phyloP scores from a whole-genome alignment of 2,888 invertebrate genomes.

The Watsonalla binaria region DNA sequence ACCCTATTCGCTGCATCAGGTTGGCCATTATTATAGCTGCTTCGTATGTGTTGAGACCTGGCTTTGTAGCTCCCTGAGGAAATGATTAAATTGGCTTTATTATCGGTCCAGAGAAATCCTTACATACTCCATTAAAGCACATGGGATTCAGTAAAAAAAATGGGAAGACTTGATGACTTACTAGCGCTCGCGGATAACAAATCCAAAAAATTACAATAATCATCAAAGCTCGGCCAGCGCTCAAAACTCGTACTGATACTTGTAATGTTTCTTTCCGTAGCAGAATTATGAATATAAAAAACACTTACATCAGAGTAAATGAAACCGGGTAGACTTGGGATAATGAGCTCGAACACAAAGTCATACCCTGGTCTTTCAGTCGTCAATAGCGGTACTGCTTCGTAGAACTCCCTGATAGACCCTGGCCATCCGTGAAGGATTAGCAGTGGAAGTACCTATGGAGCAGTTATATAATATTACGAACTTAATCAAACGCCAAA shows the following conservation, averaged over 20 bases:
- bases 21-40: slow-evolving; percentile 82
- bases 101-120: too few species aligned
- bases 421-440: slow-evolving; percentile 92
- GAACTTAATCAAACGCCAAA: too few species aligned
- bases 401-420: slow-evolving; percentile 86
- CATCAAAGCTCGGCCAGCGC: too few species aligned
- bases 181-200: too few species aligned
- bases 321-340: slow-evolving; percentile 77
- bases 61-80: slow-evolving; percentile 70
- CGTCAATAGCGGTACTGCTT: slow-evolving; percentile 82
- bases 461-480: slow-evolving; percentile 2
- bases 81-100: too few species aligned
- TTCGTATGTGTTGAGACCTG: slow-evolving; percentile 78
- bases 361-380: slow-evolving; percentile 66
- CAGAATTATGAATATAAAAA: too few species aligned
- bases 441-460: slow-evolving; percentile 81
- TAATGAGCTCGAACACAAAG: slow-evolving; percentile 82
- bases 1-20: slow-evolving; percentile 84
- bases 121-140: too few species aligned
- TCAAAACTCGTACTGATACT: too few species aligned
- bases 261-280: too few species aligned
- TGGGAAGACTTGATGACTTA: too few species aligned
- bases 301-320: slow-evolving; percentile 58
- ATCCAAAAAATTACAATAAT: too few species aligned
- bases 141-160: too few species aligned